Percentiles rank a stretch among this genome's conserved stretches.
Conservation (phyloP, 2,888 invertebrate species). For the Brachyptera putata region DNA sequence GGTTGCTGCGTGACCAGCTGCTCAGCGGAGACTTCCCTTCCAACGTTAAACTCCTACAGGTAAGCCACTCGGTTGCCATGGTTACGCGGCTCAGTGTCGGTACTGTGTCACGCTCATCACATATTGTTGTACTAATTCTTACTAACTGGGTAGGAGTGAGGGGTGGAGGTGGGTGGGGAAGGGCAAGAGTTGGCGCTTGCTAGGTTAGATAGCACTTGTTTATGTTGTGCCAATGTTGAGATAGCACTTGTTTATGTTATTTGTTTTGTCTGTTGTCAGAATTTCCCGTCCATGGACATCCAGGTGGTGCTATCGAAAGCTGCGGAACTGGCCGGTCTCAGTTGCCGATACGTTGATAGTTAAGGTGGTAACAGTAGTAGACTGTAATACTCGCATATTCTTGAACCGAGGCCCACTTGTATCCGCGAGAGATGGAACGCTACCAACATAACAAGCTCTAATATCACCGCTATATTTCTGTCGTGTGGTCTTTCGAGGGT, state of each 20-base stretch:
- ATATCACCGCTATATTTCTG: no score
- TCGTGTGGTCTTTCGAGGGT: no score
- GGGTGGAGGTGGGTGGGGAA: no score
- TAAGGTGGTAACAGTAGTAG: no score
- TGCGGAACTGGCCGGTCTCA: constrained; percentile 55
- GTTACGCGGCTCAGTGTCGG: no score
- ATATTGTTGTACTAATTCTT: no score
- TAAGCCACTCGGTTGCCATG: constrained; percentile 42
- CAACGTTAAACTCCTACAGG: constrained; percentile 90
- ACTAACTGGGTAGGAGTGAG: no score
- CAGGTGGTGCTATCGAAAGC: constrained; percentile 78
- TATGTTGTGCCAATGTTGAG: constrained; percentile 5
- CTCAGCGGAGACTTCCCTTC: constrained; percentile 86
- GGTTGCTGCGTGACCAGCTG: constrained; percentile 77
- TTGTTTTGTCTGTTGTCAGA: constrained; percentile 50
- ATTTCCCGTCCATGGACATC: constrained; percentile 85
- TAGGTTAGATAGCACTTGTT: background rate
- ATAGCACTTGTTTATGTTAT: background rate
- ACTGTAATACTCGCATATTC: no score
- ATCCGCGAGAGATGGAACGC: no score
- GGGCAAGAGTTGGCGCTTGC: background rate
- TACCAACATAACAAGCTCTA: no score
- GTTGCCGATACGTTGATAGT: background rate
- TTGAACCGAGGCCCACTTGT: no score
- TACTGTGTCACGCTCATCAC: no score